These are phyloP conservation scores for Polyergus mexicanus DNA, from an alignment of 1,140 invertebrate species.

Conservation along the genomic window DNA sequence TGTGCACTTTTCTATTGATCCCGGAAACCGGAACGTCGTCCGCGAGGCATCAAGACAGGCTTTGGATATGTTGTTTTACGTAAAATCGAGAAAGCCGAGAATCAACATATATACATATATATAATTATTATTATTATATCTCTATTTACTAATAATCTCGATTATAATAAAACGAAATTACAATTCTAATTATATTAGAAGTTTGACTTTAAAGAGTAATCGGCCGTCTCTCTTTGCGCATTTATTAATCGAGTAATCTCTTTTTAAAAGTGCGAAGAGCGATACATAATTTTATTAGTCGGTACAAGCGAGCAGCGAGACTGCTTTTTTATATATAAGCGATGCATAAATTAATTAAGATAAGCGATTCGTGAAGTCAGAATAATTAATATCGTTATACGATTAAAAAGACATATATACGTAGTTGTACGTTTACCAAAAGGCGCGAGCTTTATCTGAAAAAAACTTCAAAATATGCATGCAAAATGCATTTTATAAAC, in stretches of 20 bases:
- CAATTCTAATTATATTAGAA: slow-evolving; percentile 2
- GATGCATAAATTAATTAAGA: slow-evolving; percentile 11
- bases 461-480: background rate
- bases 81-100: background rate
- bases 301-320: slow-evolving; percentile 7
- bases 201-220: background rate
- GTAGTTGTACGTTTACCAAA: background rate
- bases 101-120: slow-evolving; percentile 27
- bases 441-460: background rate
- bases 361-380: background rate
- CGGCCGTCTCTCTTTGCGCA: background rate
- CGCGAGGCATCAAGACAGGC: background rate
- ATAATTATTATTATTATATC: slow-evolving; percentile 33
- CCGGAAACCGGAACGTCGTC: slow-evolving; percentile 2
- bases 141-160: slow-evolving; percentile 41
- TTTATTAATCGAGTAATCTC: slow-evolving; percentile 12
- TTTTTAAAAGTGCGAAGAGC: slow-evolving; percentile 6
- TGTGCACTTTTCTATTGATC: slow-evolving; percentile 46
- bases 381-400: slow-evolving; percentile 10
- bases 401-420: background rate
- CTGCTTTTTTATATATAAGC: background rate
- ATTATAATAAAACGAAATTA: slow-evolving; percentile 6
- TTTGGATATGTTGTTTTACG: background rate
- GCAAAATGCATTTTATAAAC: background rate
- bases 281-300: slow-evolving; percentile 2